Base-by-base conservation (phyloP, 2,888 invertebrate genomes). In the Dimorphilus gyrociliatus region DNA sequence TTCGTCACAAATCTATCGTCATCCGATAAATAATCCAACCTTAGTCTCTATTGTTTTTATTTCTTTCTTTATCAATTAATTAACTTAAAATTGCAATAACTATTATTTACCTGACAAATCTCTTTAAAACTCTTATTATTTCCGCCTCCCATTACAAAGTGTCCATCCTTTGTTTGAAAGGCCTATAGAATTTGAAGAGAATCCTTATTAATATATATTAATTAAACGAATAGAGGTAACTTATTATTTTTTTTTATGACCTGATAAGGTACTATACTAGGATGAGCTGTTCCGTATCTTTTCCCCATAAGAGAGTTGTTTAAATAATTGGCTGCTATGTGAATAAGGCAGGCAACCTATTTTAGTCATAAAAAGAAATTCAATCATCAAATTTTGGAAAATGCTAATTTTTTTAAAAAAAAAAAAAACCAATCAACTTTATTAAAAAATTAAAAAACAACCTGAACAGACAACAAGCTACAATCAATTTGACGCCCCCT, bases 201-300 rank as follows among this genome's bases (percentile, higher is more conserved):
- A 3, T 1, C 13, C 16, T 25, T n/a, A 17, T 10, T 18, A 27
- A 6, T 7, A 10, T 18, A 7, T 27, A n/a, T 13, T 25, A n/a
- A n/a, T n/a, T n/a, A n/a, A n/a, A n/a, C n/a, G n/a, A n/a, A n/a
- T n/a, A n/a, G n/a, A n/a, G n/a, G n/a, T n/a, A n/a, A n/a, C n/a
- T n/a, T n/a, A n/a, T n/a, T n/a, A n/a, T n/a, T n/a, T n/a, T n/a
- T n/a, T n/a, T n/a, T n/a, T n/a, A n/a, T n/a, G n/a, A 56, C 74
- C 68, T 90, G 77, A 53, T 94, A 92, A 0, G 92, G 92, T 0
- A 92, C 92, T 36, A 94, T 76, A 53, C 81, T 86, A 36, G 76
- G 79, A 58, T 94, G 92, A 1, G 81, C 81, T 0, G 88, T 88
- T n/a, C 92, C 92, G 74, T 78, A 78, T 29, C 81, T 69, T 34